Evolutionary conservation across 2,888 invertebrate genomes (phyloP), one percentile per base, ranked within the genome.

Genomic region (Venustoraphidia nigricollis): DNA sequence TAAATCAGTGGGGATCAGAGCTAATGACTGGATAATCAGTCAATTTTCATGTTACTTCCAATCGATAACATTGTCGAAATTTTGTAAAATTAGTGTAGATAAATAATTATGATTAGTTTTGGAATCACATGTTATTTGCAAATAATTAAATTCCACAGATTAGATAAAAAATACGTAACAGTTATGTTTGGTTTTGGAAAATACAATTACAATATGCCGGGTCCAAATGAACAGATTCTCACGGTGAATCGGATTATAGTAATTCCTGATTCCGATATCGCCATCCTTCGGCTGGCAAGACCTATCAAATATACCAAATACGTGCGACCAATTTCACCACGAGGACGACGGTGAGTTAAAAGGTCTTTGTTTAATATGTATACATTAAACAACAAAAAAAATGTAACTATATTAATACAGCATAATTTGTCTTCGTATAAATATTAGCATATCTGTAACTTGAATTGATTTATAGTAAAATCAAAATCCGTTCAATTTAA

Each of bases 181-280:
- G 82, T 76, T 6, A 61, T 84, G 9, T 62, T 87, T 41, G 89
- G 89, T n/a, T 75, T 77, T 14, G 74, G 79, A 11, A 74, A 75
- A 58, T 71, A 74, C 0, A 67, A 80, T 51, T 64, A 72, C 37
- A 65, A 71, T 44, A 68, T 76, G 6, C 68, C 69, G 51, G 79
- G 84, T 39, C 78, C 81, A 5, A 74, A 81, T 59, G 86, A 89
- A 60, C 81, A 85, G 68, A 70, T 76, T n/a, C 67, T 72, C 35
- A 66, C 70, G 48, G 71, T 89, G 4, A 73, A 79, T 53, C 73
- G 73, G 35, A 70, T 76, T 6, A 73, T 73, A 53, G 61, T 63
- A 3, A 63, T 86, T 10, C 69, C 73, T 36, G 66, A 68, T 34
- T 77, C 76, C 11, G 76, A 81, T 60, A 72, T 79, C 0, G 60